These are phyloP conservation scores for Bergia puertoricense DNA, from an alignment of 92 coral and sea anemone genomes.

Conservation along the genomic window DNA sequence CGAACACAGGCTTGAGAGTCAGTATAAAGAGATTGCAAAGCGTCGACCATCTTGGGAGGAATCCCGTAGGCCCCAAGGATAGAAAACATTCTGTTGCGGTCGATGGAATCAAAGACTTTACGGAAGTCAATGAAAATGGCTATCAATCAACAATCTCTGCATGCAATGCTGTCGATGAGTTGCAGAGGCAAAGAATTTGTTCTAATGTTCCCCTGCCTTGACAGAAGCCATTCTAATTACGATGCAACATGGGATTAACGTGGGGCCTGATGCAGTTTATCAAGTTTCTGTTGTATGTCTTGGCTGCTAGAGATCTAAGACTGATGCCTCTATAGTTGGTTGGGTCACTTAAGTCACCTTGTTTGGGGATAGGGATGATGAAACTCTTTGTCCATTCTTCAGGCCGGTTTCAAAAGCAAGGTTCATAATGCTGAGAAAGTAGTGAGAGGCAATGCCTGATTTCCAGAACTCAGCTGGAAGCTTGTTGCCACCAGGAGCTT, in stretches of 20 bases:
- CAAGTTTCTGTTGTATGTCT: conserved; percentile 14
- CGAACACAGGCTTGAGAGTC: background rate
- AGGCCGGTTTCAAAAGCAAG: conserved; percentile 19
- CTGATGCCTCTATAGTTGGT: conserved; percentile 20
- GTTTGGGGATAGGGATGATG: conserved; percentile 25
- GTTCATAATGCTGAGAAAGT: conserved; percentile 18
- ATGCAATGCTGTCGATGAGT: background rate
- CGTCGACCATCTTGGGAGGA: background rate
- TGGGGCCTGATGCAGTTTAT: background rate
- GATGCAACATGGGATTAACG: background rate
- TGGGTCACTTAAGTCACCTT: conserved; percentile 18
- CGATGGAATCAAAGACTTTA: background rate
- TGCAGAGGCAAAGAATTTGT: conserved; percentile 1
- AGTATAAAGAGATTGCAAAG: background rate
- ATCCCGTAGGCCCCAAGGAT: background rate
- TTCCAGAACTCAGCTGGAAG: background rate
- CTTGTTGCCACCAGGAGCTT: conserved; percentile 19
- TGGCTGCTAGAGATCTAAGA: background rate
- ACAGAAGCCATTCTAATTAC: background rate
- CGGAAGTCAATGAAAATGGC: background rate
- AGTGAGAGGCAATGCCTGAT: conserved; percentile 21
- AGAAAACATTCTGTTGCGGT: background rate
- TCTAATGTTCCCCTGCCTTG: conserved; percentile 5
- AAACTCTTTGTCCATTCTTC: conserved; percentile 17
- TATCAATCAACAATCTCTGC: background rate